Conservation (phyloP, 2,113 vertebrate genomes). For the Pavo muticus region DNA sequence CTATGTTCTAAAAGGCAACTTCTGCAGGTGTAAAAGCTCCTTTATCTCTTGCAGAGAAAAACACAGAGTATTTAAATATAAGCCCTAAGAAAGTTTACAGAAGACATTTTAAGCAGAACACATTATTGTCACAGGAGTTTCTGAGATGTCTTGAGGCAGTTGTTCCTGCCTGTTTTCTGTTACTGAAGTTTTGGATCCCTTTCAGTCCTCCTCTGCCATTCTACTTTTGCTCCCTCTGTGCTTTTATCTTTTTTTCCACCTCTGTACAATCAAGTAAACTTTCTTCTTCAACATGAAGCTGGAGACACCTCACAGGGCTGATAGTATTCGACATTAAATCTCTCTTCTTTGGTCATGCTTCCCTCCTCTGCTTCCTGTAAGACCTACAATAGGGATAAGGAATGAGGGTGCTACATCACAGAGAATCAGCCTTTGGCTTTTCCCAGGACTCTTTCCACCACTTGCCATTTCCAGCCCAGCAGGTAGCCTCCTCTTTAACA, state of each 20-base stretch:
- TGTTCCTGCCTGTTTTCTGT: background rate
- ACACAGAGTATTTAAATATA: background rate
- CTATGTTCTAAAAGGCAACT: fast-evolving
- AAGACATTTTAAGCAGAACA: background rate
- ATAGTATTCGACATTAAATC: background rate
- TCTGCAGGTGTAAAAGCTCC: background rate
- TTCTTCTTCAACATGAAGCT: background rate
- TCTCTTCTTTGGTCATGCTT: background rate
- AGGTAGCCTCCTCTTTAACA: background rate
- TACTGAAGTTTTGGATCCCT: background rate
- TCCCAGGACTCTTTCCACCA: background rate
- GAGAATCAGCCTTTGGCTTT: background rate
- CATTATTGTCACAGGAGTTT: background rate
- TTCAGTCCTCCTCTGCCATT: background rate
- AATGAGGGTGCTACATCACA: background rate
- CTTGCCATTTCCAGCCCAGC: background rate
- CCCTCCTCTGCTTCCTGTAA: background rate
- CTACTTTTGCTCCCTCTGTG: background rate
- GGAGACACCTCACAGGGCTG: background rate
- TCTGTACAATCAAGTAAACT: background rate
- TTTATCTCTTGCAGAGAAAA: background rate
- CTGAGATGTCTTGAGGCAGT: background rate
- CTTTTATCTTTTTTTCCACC: background rate
- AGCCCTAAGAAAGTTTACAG: background rate
- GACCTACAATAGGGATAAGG: background rate